A percentile compares a stretch with the other conserved stretches of the same genome.
Evolutionary conservation across 2,888 invertebrate genomes (phyloP).

Genomic region (Pollenia labialis): DNA sequence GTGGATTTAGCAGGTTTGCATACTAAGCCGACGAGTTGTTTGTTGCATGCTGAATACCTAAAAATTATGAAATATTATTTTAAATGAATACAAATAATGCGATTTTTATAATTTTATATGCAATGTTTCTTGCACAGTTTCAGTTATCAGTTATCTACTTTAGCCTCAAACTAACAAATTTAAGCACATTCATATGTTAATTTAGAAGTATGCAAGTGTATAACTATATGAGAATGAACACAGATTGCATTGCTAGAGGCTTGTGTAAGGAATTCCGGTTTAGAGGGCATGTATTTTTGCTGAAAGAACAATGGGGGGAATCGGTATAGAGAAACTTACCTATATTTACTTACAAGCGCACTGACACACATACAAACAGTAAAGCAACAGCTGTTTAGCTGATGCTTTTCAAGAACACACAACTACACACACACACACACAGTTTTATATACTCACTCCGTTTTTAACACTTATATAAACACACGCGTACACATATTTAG

Average conservation of each 20-base stretch:
- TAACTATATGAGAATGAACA: constrained; percentile 20
- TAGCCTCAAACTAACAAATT: constrained; percentile 21
- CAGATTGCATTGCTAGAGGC: constrained; percentile 59
- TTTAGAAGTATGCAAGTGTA: background rate
- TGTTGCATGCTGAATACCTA: too few relatives aligned
- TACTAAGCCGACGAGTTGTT: too few relatives aligned
- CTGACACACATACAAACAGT: constrained; percentile 10
- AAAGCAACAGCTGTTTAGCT: constrained; percentile 65
- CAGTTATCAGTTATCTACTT: background rate
- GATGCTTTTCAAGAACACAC: constrained; percentile 46
- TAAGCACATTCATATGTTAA: background rate
- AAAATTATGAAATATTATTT: too few relatives aligned
- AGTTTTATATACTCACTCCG: constrained; percentile 9
- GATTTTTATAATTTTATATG: background rate
- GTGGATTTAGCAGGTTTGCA: too few relatives aligned
- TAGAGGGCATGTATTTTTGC: constrained; percentile 27
- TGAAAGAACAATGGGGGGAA: constrained; percentile 36
- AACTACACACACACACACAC: constrained; percentile 40
- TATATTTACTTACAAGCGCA: constrained; percentile 30
- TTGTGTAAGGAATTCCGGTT: constrained; percentile 70
- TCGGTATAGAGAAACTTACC: constrained; percentile 35
- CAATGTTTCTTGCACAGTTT: background rate
- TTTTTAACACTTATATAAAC: background rate
- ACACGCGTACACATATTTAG: constrained; percentile 24
- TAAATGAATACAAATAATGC: too few relatives aligned